Conservation (phyloP, 2,888 invertebrate genomes). For the Noctuana brunneofusca region DNA sequence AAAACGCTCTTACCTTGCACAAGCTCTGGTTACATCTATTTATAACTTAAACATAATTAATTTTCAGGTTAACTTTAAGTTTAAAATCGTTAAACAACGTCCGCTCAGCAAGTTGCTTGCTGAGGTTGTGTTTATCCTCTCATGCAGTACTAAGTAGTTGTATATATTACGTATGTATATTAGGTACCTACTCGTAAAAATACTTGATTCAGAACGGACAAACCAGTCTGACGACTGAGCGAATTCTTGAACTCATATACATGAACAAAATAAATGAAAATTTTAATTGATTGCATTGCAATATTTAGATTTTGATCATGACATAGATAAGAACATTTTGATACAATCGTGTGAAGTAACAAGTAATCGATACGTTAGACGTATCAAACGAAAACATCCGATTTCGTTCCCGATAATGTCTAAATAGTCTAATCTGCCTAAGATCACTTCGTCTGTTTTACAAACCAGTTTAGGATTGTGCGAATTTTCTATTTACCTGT, state of each 20-base stretch:
- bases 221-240: conserved; percentile 17
- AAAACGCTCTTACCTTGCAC: not conserved
- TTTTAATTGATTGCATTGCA: not conserved
- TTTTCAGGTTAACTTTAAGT: not conserved
- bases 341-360: not conserved
- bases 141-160: conserved; percentile 4
- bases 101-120: conserved; percentile 25
- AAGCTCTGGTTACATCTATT: not conserved
- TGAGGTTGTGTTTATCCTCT: conserved; percentile 28
- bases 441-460: not conserved
- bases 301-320: conserved; percentile 15
- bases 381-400: conserved; percentile 1
- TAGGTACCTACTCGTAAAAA: conserved; percentile 11
- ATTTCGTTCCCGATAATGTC: not conserved
- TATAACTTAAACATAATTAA: conserved; percentile 9
- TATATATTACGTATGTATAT: conserved; percentile 7
- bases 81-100: not conserved
- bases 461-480: not conserved
- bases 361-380: not conserved
- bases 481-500: no score
- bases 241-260: not conserved
- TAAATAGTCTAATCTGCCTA: not conserved
- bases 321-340: conserved; percentile 14
- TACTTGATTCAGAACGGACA: conserved; percentile 18
- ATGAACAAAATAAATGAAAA: conserved; percentile 1